Evolutionary conservation across 2,888 invertebrate species (phyloP), one percentile per base, ranked within the genome.

Genomic region (Dione juno): DNA sequence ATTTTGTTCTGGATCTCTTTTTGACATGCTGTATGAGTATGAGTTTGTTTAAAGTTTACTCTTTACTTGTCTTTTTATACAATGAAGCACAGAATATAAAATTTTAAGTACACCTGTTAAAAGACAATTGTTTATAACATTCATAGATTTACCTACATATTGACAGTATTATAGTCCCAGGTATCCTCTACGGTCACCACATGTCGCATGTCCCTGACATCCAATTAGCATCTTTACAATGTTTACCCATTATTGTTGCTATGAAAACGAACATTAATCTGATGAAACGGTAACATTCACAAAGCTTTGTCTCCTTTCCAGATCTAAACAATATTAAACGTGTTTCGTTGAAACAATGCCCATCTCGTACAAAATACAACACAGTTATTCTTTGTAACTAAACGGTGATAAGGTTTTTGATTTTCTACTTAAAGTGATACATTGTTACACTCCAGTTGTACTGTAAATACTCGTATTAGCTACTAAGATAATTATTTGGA

Each of bases 141-240:
- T 37, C 16, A 16, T 16, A 16, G 10, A 6, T n/a, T 54, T 35
- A 57, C 54, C 54, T 57, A 37, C 11, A 57, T 57, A 57, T 57
- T 57, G 54, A 57, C 54, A 57, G 37, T 57, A 57, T 37, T 57
- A 57, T 45, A 45, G 28, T 45, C 2, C 28, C 45, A 61, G 45
- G 45, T 45, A 45, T 28, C 28, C 35, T 57, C 35, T 45, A 45
- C 28, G 16, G 43, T 16, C 61, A 16, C 61, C 45, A 69, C 66
- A 67, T 69, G 53, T 64, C 61, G 64, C 58, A 67, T 67, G 66
- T 43, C 58, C 65, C 70, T 45, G 70, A 72, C 72, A 69, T 66
- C 66, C 75, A 75, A 74, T 75, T 74, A 75, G 69, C 67, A 72
- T 74, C 72, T 67, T 66, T 65, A 72, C 70, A 71, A 70, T 58